These are phyloP conservation scores for Eupeodes latifasciatus DNA, from an alignment of 2,888 invertebrate genomes.

Conservation along the genomic window DNA sequence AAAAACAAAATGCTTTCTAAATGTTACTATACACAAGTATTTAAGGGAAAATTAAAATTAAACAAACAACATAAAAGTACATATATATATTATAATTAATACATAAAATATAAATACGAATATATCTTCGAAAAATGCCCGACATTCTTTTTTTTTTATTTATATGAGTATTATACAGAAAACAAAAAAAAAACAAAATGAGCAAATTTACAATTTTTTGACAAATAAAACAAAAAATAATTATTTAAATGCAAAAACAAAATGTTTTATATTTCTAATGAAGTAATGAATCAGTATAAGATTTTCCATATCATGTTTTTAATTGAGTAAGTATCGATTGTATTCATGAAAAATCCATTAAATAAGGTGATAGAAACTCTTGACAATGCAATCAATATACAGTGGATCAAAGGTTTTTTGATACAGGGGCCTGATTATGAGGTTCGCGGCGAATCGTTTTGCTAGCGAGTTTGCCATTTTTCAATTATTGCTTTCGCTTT, in stretches of 20 bases:
- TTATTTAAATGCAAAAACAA: conserved; percentile 52
- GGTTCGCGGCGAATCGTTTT: too few relatives aligned
- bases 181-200: conserved; percentile 67
- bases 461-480: too few relatives aligned
- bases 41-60: conserved; percentile 61
- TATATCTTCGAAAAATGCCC: conserved; percentile 68
- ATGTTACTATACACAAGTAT: conserved; percentile 78
- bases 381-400: too few relatives aligned
- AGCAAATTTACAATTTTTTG: conserved; percentile 77
- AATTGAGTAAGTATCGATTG: too few relatives aligned
- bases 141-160: conserved; percentile 71
- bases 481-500: too few relatives aligned
- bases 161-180: conserved; percentile 75
- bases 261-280: background rate
- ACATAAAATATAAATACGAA: conserved; percentile 62
- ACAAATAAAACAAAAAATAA: conserved; percentile 54
- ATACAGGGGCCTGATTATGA: too few relatives aligned
- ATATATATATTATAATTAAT: conserved; percentile 58
- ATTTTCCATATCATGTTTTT: too few relatives aligned
- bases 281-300: background rate
- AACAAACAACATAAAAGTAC: conserved; percentile 41
- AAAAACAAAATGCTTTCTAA: conserved; percentile 77
- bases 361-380: too few relatives aligned
- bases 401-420: too few relatives aligned
- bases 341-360: too few relatives aligned